Evolutionary conservation across 2,888 invertebrate genomes (phyloP).

Genomic region (Agapostemon virescens): DNA sequence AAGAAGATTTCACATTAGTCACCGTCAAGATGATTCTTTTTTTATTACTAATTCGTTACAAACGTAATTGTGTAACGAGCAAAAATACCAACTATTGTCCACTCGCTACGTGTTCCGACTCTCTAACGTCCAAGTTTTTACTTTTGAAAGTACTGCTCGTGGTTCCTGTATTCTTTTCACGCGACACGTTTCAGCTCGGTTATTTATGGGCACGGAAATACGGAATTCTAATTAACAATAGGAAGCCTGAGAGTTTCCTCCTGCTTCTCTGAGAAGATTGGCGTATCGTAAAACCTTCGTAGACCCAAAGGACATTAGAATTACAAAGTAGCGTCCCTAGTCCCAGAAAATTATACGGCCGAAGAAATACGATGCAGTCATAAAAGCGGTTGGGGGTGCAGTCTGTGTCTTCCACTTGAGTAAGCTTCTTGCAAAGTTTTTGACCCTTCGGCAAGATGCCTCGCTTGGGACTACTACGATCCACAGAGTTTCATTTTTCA

Average conservation of each 20-base stretch:
- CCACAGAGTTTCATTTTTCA: neutral
- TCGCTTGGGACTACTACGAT: neutral
- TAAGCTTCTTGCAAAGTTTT: neutral
- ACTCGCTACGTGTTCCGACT: neutral
- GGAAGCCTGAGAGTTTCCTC: neutral
- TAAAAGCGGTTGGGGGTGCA: constrained; percentile 1
- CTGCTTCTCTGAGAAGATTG: neutral
- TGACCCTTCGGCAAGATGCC: neutral
- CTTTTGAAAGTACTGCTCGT: neutral
- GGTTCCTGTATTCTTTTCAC: constrained; percentile 2
- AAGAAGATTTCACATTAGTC: neutral
- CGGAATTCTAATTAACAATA: constrained; percentile 8
- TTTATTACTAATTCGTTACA: neutral
- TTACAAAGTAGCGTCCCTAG: neutral
- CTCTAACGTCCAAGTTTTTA: neutral
- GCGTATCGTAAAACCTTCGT: neutral
- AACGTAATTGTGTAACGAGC: neutral
- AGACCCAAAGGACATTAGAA: neutral
- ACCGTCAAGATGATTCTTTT: neutral
- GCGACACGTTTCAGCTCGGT: constrained; percentile 1
- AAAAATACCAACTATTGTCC: neutral
- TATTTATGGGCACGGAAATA: constrained; percentile 1
- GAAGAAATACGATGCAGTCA: neutral
- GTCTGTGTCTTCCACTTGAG: neutral
- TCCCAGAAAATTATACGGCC: neutral